Conservation (phyloP, 2,113 vertebrate species). For the Ranitomeya variabilis region DNA sequence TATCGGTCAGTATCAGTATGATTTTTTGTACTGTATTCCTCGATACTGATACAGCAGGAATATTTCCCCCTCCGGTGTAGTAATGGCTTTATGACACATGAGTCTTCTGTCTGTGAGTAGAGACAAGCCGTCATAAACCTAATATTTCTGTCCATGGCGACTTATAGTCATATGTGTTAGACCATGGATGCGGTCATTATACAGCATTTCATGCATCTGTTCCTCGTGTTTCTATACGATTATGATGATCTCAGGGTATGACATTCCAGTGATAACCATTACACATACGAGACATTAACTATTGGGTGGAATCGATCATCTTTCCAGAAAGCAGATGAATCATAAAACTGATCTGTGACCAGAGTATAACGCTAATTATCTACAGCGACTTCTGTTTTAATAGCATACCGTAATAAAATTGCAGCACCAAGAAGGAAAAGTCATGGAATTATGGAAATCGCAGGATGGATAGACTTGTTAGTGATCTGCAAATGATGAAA, state of each 20-base stretch:
- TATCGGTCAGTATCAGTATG: background rate
- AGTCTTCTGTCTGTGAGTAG: background rate
- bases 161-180: slow-evolving; percentile 2
- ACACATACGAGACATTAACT: background rate
- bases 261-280: background rate
- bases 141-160: background rate
- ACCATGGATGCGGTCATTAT: slow-evolving; percentile 14
- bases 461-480: too few species aligned
- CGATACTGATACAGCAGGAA: background rate
- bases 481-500: too few species aligned
- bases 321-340: background rate
- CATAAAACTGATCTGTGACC: slow-evolving; percentile 15
- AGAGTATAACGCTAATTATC: background rate
- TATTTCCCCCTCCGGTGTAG: background rate
- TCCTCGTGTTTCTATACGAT: slow-evolving; percentile 21
- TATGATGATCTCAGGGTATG: slow-evolving; percentile 14
- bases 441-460: too few species aligned
- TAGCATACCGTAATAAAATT: background rate
- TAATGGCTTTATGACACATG: background rate
- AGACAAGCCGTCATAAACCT: slow-evolving; percentile 27
- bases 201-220: slow-evolving; percentile 33
- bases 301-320: slow-evolving; percentile 11
- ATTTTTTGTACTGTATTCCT: background rate
- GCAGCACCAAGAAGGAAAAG: too few species aligned
- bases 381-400: background rate